A percentile compares a stretch with the other conserved stretches of the same genome.
phyloP scores from a whole-genome alignment of 1,140 invertebrate species.

The Leptestheria dahalacensis region DNA sequence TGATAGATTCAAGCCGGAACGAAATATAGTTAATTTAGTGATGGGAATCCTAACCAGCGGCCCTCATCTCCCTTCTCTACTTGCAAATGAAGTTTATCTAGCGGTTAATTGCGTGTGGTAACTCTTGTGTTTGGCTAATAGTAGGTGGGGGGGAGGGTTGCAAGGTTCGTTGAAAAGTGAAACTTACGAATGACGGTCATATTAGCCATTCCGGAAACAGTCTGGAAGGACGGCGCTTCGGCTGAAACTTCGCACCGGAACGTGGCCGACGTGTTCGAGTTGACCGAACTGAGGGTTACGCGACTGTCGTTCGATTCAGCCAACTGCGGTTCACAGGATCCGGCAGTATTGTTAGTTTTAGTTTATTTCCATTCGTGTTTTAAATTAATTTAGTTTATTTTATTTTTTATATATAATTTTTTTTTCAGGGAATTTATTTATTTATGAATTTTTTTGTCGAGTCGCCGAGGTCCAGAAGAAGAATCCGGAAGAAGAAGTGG shows the following conservation, averaged over 20 bases:
- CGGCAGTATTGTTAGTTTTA: too few relatives aligned
- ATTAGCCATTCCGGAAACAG: slow-evolving; percentile 9
- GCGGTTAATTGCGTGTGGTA: neutral
- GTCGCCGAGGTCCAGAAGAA: too few relatives aligned
- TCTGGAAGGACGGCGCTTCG: slow-evolving; percentile 6
- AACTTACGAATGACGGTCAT: slow-evolving; percentile 15
- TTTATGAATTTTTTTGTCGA: too few relatives aligned
- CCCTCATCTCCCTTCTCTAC: too few relatives aligned
- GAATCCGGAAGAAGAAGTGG: too few relatives aligned
- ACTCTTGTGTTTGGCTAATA: neutral
- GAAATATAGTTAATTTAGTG: neutral
- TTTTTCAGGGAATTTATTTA: too few relatives aligned
- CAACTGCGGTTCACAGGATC: slow-evolving; percentile 1
- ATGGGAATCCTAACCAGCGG: neutral
- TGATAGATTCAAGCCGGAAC: too few relatives aligned
- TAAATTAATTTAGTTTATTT: too few relatives aligned
- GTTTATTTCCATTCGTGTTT: too few relatives aligned
- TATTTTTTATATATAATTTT: too few relatives aligned
- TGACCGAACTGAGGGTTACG: slow-evolving; percentile 9
- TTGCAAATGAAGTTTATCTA: too few relatives aligned
- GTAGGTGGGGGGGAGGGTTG: neutral
- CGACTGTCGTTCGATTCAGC: slow-evolving; percentile 7
- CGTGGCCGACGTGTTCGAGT: slow-evolving; percentile 7
- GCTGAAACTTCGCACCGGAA: slow-evolving; percentile 14
- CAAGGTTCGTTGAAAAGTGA: neutral